Conservation (phyloP, 2,797 vertebrate species). For the Cossypha polioptera region DNA sequence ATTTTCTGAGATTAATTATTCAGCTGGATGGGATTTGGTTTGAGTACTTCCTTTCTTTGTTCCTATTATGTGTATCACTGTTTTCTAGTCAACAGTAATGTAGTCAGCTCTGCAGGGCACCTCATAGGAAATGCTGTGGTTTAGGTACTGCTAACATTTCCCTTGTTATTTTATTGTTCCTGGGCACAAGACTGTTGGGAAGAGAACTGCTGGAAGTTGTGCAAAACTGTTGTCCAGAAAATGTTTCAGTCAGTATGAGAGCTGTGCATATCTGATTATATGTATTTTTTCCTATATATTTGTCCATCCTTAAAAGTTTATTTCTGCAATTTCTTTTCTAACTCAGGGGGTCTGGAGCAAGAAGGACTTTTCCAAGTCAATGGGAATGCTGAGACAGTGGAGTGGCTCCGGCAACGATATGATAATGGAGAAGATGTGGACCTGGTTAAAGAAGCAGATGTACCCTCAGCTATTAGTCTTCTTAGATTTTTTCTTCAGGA, state of each 20-base stretch:
- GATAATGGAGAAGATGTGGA: conserved; percentile 95
- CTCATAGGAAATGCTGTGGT: not conserved
- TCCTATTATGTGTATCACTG: not conserved
- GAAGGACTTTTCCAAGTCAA: conserved; percentile 98
- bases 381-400: conserved; percentile 95
- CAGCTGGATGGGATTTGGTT: not conserved
- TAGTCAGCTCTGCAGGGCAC: not conserved
- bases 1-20: not conserved
- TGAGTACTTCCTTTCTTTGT: not conserved
- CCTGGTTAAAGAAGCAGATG: conserved; percentile 94
- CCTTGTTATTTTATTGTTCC: not conserved
- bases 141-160: not conserved
- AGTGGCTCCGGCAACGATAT: conserved; percentile 94
- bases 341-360: conserved; percentile 89
- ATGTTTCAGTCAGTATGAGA: not conserved
- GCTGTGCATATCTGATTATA: not conserved
- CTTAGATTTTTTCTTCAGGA: conserved; percentile 97
- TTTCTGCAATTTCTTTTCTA: conserved; percentile 21
- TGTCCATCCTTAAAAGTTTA: not conserved
- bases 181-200: not conserved
- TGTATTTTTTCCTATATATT: not conserved
- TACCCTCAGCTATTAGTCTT: conserved; percentile 95
- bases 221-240: not conserved
- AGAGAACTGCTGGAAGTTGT: not conserved
- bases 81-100: not conserved